Evolutionary conservation across 2,797 vertebrate genomes (phyloP).

Genomic region (Rhabdomys pumilio): DNA sequence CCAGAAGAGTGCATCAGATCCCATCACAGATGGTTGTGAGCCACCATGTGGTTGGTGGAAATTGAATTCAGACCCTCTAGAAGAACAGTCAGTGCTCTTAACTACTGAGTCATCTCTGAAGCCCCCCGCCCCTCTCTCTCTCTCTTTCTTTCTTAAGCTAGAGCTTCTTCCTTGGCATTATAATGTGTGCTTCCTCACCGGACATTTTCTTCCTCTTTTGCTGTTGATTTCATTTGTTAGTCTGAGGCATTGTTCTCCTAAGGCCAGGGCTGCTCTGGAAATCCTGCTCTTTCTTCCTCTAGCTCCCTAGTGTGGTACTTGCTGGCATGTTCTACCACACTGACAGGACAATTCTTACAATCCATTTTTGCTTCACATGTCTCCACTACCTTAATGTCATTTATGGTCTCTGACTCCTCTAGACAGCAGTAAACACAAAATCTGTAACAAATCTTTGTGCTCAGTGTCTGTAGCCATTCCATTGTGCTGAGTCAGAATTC

Average conservation of each 20-base stretch:
- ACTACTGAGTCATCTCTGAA: no score
- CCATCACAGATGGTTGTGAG: no score
- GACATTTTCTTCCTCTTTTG: neutral
- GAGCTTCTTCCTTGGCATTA: neutral
- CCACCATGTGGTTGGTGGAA: no score
- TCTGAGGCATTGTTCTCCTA: neutral
- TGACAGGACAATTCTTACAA: conserved; percentile 14
- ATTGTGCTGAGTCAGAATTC: neutral
- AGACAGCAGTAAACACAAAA: neutral
- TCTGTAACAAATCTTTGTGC: neutral
- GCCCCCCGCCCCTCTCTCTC: no score
- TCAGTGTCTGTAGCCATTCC: conserved; percentile 30
- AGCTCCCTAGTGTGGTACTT: neutral
- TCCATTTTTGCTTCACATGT: conserved; percentile 38
- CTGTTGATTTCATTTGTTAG: neutral
- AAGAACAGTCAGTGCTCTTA: no score
- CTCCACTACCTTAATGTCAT: conserved; percentile 3
- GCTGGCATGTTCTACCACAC: neutral
- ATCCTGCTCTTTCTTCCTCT: neutral
- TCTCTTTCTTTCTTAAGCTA: no score
- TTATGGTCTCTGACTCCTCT: conserved; percentile 31
- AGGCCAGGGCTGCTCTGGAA: neutral
- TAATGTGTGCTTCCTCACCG: neutral
- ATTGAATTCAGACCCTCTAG: no score
- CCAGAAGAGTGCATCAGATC: no score